Conservation (phyloP, 2,888 invertebrate genomes). For the Mellilla xanthometata region DNA sequence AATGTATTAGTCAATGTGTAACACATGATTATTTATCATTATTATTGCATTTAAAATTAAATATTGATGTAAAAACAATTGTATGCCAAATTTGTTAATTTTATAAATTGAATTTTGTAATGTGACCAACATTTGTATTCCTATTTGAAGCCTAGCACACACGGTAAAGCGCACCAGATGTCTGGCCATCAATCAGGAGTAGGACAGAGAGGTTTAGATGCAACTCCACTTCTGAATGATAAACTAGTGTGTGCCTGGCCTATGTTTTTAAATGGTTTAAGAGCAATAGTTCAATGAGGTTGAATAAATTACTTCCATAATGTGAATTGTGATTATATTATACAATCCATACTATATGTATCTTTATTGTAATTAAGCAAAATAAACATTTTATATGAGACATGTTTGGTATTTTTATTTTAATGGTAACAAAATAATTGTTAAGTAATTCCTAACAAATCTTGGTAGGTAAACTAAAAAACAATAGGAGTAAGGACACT, state of each 20-base stretch:
- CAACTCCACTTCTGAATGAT: too few relatives aligned
- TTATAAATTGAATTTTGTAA: slow-evolving; percentile 66
- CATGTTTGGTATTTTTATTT: slow-evolving; percentile 62
- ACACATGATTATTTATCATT: slow-evolving; percentile 60
- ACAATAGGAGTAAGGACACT: too few relatives aligned
- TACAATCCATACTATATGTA: slow-evolving; percentile 72
- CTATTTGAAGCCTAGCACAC: too few relatives aligned
- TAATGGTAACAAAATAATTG: too few relatives aligned
- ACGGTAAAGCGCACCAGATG: too few relatives aligned
- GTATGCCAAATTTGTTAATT: slow-evolving; percentile 76
- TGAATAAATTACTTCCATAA: slow-evolving; percentile 27
- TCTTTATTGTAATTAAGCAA: slow-evolving; percentile 74
- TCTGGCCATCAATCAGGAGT: too few relatives aligned
- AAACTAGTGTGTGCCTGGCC: slow-evolving; percentile 29
- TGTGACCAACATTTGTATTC: slow-evolving; percentile 37
- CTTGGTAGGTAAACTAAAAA: too few relatives aligned
- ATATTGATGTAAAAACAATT: too few relatives aligned
- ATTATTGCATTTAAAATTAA: slow-evolving; percentile 67
- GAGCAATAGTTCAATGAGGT: slow-evolving; percentile 24
- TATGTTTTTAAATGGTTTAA: slow-evolving; percentile 19
- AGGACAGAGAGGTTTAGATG: too few relatives aligned
- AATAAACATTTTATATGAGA: slow-evolving; percentile 83
- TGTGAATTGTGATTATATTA: slow-evolving; percentile 64
- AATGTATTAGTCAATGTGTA: slow-evolving; percentile 63
- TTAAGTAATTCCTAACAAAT: too few relatives aligned